A percentile compares a stretch with the other conserved stretches of the same genome.
These are phyloP conservation scores for Hartigia nigra DNA, from an alignment of 2,888 invertebrate genomes.

Conservation along the genomic window DNA sequence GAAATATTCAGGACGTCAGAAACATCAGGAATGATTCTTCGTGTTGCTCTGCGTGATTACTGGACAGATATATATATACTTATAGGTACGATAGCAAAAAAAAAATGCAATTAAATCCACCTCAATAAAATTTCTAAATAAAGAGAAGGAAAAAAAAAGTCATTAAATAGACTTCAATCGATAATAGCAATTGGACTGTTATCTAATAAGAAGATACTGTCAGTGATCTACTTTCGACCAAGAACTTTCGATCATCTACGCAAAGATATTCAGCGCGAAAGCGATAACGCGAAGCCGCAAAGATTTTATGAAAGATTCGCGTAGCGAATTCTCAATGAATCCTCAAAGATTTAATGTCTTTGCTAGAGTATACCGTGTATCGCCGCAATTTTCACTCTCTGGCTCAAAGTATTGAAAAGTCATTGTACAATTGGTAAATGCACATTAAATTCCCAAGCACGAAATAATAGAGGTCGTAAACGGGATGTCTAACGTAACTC, in stretches of 20 bases:
- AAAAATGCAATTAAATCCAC: too few relatives aligned
- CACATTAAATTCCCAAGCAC: neutral
- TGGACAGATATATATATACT: neutral
- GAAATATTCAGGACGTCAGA: neutral
- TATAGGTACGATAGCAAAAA: neutral
- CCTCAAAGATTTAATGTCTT: neutral
- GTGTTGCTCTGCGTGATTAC: neutral
- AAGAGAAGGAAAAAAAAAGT: neutral
- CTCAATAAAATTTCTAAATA: neutral
- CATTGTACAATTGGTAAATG: neutral
- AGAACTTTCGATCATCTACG: neutral
- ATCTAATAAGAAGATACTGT: neutral
- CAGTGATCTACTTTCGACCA: neutral
- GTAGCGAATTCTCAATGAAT: neutral
- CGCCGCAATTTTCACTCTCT: neutral
- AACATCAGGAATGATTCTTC: neutral
- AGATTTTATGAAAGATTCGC: neutral
- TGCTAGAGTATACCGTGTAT: too few relatives aligned
- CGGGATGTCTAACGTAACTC: neutral
- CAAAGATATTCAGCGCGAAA: too few relatives aligned
- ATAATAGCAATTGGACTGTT: neutral
- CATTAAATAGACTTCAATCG: neutral
- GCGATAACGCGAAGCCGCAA: too few relatives aligned
- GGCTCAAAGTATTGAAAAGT: neutral
- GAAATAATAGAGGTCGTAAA: neutral